A percentile compares a stretch with the other conserved stretches of the same genome.
Evolutionary conservation across 92 coral and sea anemone species (phyloP).

Genomic region (Pocillopora grandis): DNA sequence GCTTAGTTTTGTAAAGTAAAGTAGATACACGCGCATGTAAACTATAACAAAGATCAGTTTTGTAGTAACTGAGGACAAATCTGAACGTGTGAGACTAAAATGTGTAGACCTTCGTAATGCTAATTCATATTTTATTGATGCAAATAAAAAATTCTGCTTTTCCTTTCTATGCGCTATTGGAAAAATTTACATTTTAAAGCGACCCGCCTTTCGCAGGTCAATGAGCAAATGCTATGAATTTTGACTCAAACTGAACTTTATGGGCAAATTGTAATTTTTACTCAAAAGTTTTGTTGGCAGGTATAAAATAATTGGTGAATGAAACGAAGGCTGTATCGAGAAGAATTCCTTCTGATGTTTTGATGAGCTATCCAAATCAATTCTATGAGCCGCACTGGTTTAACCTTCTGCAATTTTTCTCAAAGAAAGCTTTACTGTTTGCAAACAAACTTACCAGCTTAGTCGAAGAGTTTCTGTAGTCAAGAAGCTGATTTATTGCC

Average conservation of each 20-base stretch:
- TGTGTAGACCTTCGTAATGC: neutral
- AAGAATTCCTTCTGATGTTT: neutral
- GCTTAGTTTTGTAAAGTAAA: neutral
- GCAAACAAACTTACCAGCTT: conserved; percentile 50
- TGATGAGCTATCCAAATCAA: neutral
- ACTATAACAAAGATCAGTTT: neutral
- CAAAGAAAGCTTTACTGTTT: neutral
- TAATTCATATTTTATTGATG: neutral
- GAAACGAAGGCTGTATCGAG: neutral
- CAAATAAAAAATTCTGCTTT: neutral
- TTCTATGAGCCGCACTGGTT: neutral
- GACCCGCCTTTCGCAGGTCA: neutral
- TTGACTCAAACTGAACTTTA: no score
- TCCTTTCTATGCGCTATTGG: neutral
- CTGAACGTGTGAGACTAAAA: no score
- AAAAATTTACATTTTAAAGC: neutral
- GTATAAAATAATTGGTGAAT: neutral
- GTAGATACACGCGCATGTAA: neutral
- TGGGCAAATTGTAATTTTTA: neutral
- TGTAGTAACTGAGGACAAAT: neutral
- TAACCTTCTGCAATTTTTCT: neutral
- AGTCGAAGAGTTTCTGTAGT: conserved; percentile 72
- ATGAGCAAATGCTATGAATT: neutral
- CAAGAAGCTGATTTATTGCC: conserved; percentile 78
- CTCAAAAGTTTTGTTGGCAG: neutral